Evolutionary conservation across 2,113 vertebrate species (phyloP).

Genomic region (Equus quagga): DNA sequence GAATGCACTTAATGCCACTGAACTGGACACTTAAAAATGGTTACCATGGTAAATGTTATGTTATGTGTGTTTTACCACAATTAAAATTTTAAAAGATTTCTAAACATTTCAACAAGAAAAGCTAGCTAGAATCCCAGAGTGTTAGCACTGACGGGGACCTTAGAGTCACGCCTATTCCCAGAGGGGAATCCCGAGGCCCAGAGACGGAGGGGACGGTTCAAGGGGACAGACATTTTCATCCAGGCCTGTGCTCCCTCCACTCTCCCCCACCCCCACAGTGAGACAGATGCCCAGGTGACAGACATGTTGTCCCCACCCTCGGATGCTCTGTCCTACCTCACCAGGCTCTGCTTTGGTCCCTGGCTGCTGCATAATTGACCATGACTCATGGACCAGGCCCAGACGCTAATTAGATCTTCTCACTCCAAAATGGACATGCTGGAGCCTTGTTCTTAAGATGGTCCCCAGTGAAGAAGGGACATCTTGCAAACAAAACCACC

Average conservation of each 20-base stretch:
- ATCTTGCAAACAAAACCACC: rapidly evolving
- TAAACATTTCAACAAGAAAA: neutral
- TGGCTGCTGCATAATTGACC: neutral
- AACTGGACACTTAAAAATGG: neutral
- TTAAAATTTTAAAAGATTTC: neutral
- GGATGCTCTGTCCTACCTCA: neutral
- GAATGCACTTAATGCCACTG: too few species aligned
- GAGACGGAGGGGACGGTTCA: neutral
- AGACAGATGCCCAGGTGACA: neutral
- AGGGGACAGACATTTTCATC: neutral
- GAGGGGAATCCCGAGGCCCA: neutral
- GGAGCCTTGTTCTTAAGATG: neutral
- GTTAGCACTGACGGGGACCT: rapidly evolving
- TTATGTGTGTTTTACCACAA: neutral
- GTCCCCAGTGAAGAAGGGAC: neutral
- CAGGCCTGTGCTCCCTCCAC: neutral
- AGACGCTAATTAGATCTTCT: neutral
- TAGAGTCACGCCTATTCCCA: neutral
- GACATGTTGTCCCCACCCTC: neutral
- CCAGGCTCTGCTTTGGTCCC: neutral
- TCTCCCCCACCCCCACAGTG: too few species aligned
- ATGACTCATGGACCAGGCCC: neutral
- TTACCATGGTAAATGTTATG: neutral
- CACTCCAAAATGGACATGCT: neutral
- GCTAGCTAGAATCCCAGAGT: neutral